Evolutionary conservation across 2,888 invertebrate species (phyloP).

Genomic region (Andrena dorsata): DNA sequence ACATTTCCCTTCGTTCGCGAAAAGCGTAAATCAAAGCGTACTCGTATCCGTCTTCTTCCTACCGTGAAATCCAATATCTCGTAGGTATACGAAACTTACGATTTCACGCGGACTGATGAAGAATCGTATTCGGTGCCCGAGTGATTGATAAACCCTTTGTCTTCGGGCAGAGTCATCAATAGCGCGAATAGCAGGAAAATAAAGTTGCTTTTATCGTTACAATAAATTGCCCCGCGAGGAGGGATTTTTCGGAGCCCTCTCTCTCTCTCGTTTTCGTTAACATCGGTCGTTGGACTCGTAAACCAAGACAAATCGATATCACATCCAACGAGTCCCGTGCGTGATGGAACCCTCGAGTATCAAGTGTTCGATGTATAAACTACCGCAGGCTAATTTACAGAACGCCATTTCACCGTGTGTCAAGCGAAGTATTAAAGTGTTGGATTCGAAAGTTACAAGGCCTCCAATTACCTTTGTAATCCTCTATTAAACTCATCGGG

Average conservation of each 20-base stretch:
- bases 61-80: slow-evolving; percentile 37
- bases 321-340: background rate
- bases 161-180: slow-evolving; percentile 16
- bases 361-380: slow-evolving; percentile 16
- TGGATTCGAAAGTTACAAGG: background rate
- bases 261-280: slow-evolving; percentile 29
- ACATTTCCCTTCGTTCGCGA: background rate
- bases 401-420: background rate
- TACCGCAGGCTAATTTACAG: background rate
- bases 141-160: slow-evolving; percentile 36
- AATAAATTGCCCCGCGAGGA: slow-evolving; percentile 36
- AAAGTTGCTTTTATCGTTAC: slow-evolving; percentile 12
- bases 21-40: slow-evolving; percentile 19
- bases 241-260: slow-evolving; percentile 22
- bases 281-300: slow-evolving; percentile 28
- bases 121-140: slow-evolving; percentile 20
- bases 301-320: slow-evolving; percentile 46
- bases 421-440: background rate
- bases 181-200: slow-evolving; percentile 29
- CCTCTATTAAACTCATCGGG: too few relatives aligned
- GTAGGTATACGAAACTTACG: slow-evolving; percentile 31
- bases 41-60: slow-evolving; percentile 35
- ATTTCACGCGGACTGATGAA: slow-evolving; percentile 31
- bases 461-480: too few relatives aligned
- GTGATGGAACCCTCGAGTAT: slow-evolving; percentile 4